Base-by-base conservation (phyloP, 1,140 invertebrate genomes). In the Cecropterus lyciades region DNA sequence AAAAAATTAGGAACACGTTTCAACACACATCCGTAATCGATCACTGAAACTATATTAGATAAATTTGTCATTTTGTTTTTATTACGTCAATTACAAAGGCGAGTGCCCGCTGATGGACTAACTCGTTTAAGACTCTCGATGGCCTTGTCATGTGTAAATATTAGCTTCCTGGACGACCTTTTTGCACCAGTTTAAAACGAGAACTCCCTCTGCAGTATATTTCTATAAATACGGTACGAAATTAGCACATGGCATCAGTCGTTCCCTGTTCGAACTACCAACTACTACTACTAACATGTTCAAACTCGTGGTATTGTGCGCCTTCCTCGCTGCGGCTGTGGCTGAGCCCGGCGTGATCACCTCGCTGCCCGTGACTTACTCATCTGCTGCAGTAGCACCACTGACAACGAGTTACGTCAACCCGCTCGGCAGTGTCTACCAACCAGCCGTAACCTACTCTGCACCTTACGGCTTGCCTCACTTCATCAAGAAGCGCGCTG, bases 251-350 rank as follows among this genome's bases (percentile, higher is more conserved):
- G 65, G 69, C 72, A 85, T 81, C 82, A 82, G 80, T 85, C 67
- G 77, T 76, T 65, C 11, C 14, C 37, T 46, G 60, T 69, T 48
- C 63, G 70, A 76, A 69, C 72, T 80, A 52, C 24, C 13, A 48
- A 73, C 70, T 72, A 24, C n/a, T n/a, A n/a, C n/a, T n/a, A 72
- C 78, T 72, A 89, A 84, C 66, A 93, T 93, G 92, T 92, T 85
- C 82, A 92, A 92, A 78, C 75, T 92, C 84, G 92, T 93, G 89
- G 93, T 93, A 83, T 92, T 94, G 90, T 91, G 81, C 68, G 88
- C 85, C 69, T 72, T 92, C 66, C 60, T 93, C 69, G 92, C 90
- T 48, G 72, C 82, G 56, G 92, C 82, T 30, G 69, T 74, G 40
- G 91, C 91, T 65, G 75, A 85, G 55, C 85, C 81, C 1, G 70